These are phyloP conservation scores for Poeciliopsis paucimaculata DNA, from an alignment of 2,797 vertebrate genomes.

Conservation along the genomic window DNA sequence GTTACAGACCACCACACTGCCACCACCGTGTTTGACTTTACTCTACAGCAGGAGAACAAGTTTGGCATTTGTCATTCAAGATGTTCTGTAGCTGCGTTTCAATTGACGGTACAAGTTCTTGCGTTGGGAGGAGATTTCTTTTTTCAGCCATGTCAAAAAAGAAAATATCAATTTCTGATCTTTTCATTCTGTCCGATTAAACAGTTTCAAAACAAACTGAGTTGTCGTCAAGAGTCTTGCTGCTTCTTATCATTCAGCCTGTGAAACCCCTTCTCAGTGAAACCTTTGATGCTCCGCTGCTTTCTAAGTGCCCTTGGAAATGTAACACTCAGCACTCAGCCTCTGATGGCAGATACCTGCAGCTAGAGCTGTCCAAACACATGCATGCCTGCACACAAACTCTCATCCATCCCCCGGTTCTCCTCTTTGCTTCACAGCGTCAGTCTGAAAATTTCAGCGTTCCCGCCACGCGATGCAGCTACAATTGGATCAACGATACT, in stretches of 20 bases:
- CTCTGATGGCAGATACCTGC: slow-evolving; percentile 56
- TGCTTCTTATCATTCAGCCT: slow-evolving; percentile 57
- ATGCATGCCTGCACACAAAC: neutral
- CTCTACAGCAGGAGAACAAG: too few species aligned
- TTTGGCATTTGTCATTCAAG: too few species aligned
- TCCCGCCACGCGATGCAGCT: slow-evolving; percentile 3
- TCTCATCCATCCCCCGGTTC: neutral
- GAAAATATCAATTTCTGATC: neutral
- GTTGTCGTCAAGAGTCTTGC: slow-evolving; percentile 34
- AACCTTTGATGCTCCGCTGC: slow-evolving; percentile 65
- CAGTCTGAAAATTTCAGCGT: slow-evolving; percentile 39
- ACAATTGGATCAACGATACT: slow-evolving; percentile 20
- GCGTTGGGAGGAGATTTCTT: too few species aligned
- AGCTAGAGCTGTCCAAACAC: slow-evolving; percentile 41
- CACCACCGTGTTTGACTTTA: too few species aligned
- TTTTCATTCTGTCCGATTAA: neutral
- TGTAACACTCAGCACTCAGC: slow-evolving; percentile 60
- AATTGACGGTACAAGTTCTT: too few species aligned
- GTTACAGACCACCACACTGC: too few species aligned
- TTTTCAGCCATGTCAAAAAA: neutral
- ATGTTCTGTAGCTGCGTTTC: too few species aligned
- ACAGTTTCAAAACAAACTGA: slow-evolving; percentile 5
- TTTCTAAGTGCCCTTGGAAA: slow-evolving; percentile 67
- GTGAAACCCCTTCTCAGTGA: slow-evolving; percentile 56
- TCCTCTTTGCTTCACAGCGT: slow-evolving; percentile 23